These are phyloP conservation scores for Phodopus roborovskii DNA, from an alignment of 2,113 vertebrate genomes.

Conservation along the genomic window DNA sequence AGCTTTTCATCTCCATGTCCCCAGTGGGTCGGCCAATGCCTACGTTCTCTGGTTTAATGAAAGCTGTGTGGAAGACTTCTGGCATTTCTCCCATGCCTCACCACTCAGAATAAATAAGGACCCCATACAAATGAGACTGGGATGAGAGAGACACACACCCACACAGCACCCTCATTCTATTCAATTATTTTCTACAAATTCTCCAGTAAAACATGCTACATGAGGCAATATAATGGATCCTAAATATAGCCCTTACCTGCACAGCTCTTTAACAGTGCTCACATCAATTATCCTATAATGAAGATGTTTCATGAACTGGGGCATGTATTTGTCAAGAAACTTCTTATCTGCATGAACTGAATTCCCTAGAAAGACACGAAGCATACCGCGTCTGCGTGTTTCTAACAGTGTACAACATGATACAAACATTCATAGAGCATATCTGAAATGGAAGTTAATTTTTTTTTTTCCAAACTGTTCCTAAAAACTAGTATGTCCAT, in stretches of 20 bases:
- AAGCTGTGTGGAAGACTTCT: neutral
- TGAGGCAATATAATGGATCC: conserved; percentile 60
- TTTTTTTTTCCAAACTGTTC: conserved; percentile 44
- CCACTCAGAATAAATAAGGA: neutral
- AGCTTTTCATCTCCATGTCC: neutral
- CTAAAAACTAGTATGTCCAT: conserved; percentile 38
- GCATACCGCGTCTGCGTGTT: conserved; percentile 73
- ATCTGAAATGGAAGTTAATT: conserved; percentile 38
- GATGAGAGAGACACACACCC: neutral
- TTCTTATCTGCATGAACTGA: conserved; percentile 94
- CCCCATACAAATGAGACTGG: neutral
- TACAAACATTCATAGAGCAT: conserved; percentile 55
- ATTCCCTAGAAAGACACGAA: conserved; percentile 88
- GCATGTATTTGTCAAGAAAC: conserved; percentile 98
- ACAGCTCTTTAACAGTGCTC: conserved; percentile 98
- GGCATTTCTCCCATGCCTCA: neutral
- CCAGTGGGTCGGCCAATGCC: neutral
- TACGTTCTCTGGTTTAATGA: neutral
- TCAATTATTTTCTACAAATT: conserved; percentile 37
- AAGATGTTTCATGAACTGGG: conserved; percentile 95
- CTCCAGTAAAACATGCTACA: conserved; percentile 62
- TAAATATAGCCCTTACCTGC: conserved; percentile 88
- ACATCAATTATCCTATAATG: conserved; percentile 96
- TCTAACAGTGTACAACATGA: conserved; percentile 65
- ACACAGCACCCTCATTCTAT: neutral